Base-by-base conservation (phyloP, 2,888 invertebrate species). In the Synergus gifuensis region DNA sequence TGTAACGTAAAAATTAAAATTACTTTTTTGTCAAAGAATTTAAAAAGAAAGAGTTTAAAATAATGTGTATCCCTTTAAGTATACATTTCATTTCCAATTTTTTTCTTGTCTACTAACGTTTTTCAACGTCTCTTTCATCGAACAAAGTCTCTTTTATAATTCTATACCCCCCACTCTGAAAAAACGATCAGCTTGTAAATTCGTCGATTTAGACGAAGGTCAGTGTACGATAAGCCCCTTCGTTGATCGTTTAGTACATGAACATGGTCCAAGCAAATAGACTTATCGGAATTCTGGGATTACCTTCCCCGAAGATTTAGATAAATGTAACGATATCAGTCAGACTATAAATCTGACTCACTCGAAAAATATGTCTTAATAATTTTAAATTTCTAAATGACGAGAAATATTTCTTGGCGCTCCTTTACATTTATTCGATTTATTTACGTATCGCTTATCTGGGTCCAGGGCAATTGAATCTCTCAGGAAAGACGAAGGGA, bases 321-420 rank as follows among this genome's bases (percentile, higher is more conserved):
- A 58, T 58, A 58, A 58, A 58, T 58, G n/a, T 58, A 58, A 58
- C 18, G 54, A 58, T 58, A 58, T 58, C 54, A 58, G 54, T n/a
- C 3, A 58, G 18, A 18, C 18, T 58, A 8, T n/a, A 4, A 58
- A 58, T 58, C 54, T 18, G 54, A 18, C 54, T 58, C 54, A 58
- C 4, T 4, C 18, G 14, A 12, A 4, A 62, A 62, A 62, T 62
- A 28, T 36, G 5, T 36, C 5, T 62, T 28, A 28, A 22, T 58
- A 58, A 58, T 58, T 36, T 36, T 5, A 46, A 46, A 62, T 62
- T 62, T 28, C 14, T 62, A 62, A 62, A 62, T 12, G 28, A 62
- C 18, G 5, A 28, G 62, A 62, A 62, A 62, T 14, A 14, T 22
- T 62, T 62, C 14, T 28, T 28, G 18, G 4, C 28, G 62, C 28